These are phyloP conservation scores for Daboia siamensis DNA, from an alignment of 2,113 vertebrate genomes.

Conservation along the genomic window DNA sequence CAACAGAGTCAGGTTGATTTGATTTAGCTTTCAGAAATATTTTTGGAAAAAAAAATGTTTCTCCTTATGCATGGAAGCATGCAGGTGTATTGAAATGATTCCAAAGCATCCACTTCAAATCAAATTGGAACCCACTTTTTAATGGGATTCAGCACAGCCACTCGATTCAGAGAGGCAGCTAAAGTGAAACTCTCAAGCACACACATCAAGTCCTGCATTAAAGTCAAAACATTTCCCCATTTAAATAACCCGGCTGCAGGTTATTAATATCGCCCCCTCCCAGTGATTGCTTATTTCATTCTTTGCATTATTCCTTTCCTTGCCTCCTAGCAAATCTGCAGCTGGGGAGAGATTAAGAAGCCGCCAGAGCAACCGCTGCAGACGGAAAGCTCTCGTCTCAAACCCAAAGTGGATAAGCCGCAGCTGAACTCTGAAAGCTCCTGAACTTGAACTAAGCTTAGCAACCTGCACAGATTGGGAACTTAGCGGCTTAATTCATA, in stretches of 20 bases:
- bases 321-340: conserved; percentile 18
- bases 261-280: conserved; percentile 7
- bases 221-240: neutral
- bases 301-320: conserved; percentile 25
- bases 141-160: neutral
- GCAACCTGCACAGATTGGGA: conserved; percentile 42
- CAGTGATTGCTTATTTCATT: neutral
- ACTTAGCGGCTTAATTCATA: conserved; percentile 41
- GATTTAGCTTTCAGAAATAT: neutral
- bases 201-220: neutral
- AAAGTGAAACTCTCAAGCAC: neutral
- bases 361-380: neutral
- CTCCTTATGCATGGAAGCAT: neutral
- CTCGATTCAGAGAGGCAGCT: neutral
- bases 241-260: neutral
- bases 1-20: neutral
- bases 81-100: neutral
- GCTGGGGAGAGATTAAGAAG: conserved; percentile 14
- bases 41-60: neutral
- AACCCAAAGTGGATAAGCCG: conserved; percentile 43
- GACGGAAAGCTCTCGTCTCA: conserved; percentile 41
- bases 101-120: neutral
- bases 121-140: neutral
- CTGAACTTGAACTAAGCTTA: conserved; percentile 38
- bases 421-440: conserved; percentile 51